Base-by-base conservation (phyloP, 2,888 invertebrate species). In the Cryptocheilus praepositus region DNA sequence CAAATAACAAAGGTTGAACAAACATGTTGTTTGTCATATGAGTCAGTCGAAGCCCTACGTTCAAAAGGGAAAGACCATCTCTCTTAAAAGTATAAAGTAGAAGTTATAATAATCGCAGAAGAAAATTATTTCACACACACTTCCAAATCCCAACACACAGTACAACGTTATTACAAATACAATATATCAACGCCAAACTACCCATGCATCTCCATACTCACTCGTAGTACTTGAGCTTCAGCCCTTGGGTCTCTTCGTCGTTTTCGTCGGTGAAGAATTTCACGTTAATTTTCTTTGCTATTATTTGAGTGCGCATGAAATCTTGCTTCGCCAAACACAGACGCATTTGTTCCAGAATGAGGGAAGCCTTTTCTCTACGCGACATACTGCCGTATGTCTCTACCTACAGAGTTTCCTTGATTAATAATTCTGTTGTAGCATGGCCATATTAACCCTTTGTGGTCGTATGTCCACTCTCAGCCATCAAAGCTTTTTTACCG, bases 321-420 rank as follows among this genome's bases (percentile, higher is more conserved):
- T 99, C 99, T 83, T 98, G 95, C 85, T 97, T 98, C 0, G 96
- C 95, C 61, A 99, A 90, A 87, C 99, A 99, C 8, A 99, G 91
- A 65, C 99, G 92, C 98, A 99, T 99, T 89, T 99, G 99, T 89
- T 99, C 99, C 77, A 99, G 89, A 77, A 99, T 97, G 49, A 99
- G 92, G 83, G 98, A 97, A 1, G 99, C 96, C 90, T 98, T 98
- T 89, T 99, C 99, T 63, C 95, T 92, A 87, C 97, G 97, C 73
- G 98, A 97, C 99, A 99, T 99, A 0, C 98, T 98, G 3, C 99
- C 99, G 86, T 98, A 99, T 0, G 99, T 99, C 90, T 99, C 99
- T 11, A 96, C 93, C 86, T 86, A 55, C 8, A 5, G 3, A 3
- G 58, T n/a, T 43, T 55, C 2, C 25, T 19, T 45, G 11, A 36